phyloP scores from a whole-genome alignment of 1,140 invertebrate genomes.

The Brachionus sp. region DNA sequence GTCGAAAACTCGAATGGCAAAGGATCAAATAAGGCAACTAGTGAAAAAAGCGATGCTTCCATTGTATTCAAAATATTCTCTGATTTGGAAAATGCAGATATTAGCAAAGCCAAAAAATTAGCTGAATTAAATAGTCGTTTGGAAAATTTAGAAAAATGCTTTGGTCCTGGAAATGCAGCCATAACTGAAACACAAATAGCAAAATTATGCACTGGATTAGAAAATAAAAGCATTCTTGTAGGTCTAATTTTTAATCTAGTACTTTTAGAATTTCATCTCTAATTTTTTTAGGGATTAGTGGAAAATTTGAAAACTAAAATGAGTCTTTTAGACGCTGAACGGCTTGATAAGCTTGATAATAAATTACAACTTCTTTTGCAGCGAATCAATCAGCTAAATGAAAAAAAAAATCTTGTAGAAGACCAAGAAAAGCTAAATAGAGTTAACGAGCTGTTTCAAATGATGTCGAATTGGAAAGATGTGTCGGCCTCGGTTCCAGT shows the following conservation, averaged over 20 bases:
- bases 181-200: background rate
- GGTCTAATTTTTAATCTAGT: too few relatives aligned
- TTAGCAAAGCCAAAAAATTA: slow-evolving; percentile 7
- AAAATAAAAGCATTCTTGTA: slow-evolving; percentile 24
- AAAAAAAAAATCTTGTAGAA: slow-evolving; percentile 26
- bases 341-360: background rate
- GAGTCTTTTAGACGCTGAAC: background rate
- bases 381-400: slow-evolving; percentile 20
- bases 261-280: background rate
- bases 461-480: slow-evolving; percentile 35
- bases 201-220: background rate
- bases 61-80: slow-evolving; percentile 23
- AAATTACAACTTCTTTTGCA: background rate
- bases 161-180: slow-evolving; percentile 11
- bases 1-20: background rate
- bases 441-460: slow-evolving; percentile 36
- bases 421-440: slow-evolving; percentile 30
- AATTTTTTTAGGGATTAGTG: background rate
- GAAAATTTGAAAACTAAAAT: slow-evolving; percentile 6
- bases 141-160: slow-evolving; percentile 35
- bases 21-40: background rate
- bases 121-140: slow-evolving; percentile 12
- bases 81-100: slow-evolving; percentile 40
- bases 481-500: slow-evolving; percentile 2
- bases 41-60: slow-evolving; percentile 6